Evolutionary conservation across 1,140 invertebrate genomes (phyloP).

Genomic region (Brachionus plicatilis): DNA sequence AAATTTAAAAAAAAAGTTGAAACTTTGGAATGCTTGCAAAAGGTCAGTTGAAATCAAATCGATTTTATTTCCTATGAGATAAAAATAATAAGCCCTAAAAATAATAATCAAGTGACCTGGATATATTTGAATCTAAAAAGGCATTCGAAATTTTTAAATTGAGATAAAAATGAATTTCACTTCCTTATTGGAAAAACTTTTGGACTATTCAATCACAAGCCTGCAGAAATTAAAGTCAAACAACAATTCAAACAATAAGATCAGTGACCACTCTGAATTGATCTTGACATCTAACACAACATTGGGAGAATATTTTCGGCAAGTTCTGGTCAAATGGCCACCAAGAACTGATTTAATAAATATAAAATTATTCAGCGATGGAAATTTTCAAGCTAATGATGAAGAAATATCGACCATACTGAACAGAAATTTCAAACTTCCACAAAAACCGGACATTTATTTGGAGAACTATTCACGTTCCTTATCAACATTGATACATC

Average conservation of each 20-base stretch:
- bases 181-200: not conserved
- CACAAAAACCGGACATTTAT: not conserved
- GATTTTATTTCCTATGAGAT: slow-evolving; percentile 2
- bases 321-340: not conserved
- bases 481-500: not conserved
- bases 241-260: not conserved
- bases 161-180: slow-evolving; percentile 14
- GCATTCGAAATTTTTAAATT: not conserved
- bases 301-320: not conserved
- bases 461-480: slow-evolving; percentile 10
- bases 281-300: not conserved
- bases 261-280: not conserved
- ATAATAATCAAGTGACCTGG: not conserved
- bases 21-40: not conserved
- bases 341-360: not conserved
- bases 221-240: not conserved
- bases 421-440: not conserved
- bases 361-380: not conserved
- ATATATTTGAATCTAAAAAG: not conserved
- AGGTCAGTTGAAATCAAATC: not conserved
- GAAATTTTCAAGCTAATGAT: slow-evolving; percentile 4
- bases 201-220: slow-evolving; percentile 5
- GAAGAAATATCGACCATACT: not conserved
- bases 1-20: not conserved
- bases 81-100: not conserved